A percentile compares a stretch with the other conserved stretches of the same genome.
Conservation (phyloP, 2,797 vertebrate genomes). For the Lemur catta region DNA sequence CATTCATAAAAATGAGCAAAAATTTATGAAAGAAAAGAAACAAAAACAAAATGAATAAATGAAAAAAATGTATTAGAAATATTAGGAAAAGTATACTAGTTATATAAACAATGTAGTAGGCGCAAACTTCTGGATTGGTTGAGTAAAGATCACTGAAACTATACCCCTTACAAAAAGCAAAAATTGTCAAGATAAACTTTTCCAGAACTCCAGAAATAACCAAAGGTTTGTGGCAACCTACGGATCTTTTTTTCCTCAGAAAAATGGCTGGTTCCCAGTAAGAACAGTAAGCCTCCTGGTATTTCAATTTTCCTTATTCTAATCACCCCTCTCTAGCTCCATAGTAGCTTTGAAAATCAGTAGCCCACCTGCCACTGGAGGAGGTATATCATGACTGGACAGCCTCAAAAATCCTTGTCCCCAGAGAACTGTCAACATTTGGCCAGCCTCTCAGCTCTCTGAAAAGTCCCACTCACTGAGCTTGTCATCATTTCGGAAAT, state of each 20-base stretch:
- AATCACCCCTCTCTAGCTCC: not conserved
- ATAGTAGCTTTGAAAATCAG: not conserved
- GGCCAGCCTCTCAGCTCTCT: not conserved
- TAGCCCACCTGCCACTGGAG: not conserved
- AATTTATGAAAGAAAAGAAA: not conserved
- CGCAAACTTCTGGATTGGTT: not conserved
- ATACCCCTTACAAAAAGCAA: not conserved
- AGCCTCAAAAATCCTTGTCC: not conserved
- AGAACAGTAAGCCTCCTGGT: not conserved
- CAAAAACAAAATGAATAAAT: not conserved
- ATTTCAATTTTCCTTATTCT: not conserved
- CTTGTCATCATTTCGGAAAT: not conserved
- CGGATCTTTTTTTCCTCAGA: not conserved
- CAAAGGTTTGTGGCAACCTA: not conserved
- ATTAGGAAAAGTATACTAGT: not conserved
- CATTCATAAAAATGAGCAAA: not conserved
- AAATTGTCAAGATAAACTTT: not conserved
- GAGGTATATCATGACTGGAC: not conserved
- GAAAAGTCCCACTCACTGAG: not conserved
- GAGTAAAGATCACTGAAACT: not conserved
- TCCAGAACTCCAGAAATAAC: not conserved
- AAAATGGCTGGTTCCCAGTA: not conserved
- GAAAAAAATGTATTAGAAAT: not conserved
- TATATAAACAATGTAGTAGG: not conserved
- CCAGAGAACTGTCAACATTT: not conserved